Evolutionary conservation across 2,797 vertebrate species (phyloP).

Genomic region (Cygnus olor): DNA sequence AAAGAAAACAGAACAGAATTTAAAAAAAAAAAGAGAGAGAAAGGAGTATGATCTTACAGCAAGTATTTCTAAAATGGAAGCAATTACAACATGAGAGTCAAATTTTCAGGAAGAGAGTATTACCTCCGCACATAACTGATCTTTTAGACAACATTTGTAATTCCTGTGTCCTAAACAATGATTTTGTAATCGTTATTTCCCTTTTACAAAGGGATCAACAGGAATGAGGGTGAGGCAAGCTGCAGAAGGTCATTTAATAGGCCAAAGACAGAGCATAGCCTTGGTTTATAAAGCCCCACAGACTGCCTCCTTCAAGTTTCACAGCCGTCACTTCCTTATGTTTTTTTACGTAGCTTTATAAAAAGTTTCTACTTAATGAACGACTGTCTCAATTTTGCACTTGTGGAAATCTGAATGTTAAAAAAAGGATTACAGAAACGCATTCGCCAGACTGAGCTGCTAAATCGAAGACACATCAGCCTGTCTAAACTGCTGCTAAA

Average conservation of each 20-base stretch:
- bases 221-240: background rate
- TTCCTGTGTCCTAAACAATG: background rate
- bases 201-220: background rate
- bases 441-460: background rate
- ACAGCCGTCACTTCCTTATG: background rate
- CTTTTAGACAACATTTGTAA: background rate
- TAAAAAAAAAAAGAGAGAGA: background rate
- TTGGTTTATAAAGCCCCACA: background rate
- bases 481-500: background rate
- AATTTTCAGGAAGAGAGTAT: background rate
- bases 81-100: background rate
- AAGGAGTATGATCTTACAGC: background rate
- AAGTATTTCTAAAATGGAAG: slow-evolving; percentile 1
- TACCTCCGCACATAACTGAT: background rate
- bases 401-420: background rate
- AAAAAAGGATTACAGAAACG: background rate
- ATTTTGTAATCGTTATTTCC: background rate
- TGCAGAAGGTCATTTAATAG: background rate
- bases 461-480: background rate
- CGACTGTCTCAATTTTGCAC: background rate
- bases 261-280: background rate
- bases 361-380: background rate
- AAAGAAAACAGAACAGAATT: background rate
- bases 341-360: background rate
- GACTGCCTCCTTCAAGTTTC: background rate